phyloP scores from a whole-genome alignment of 2,797 vertebrate genomes.

The Myiotriccus ornatus region DNA sequence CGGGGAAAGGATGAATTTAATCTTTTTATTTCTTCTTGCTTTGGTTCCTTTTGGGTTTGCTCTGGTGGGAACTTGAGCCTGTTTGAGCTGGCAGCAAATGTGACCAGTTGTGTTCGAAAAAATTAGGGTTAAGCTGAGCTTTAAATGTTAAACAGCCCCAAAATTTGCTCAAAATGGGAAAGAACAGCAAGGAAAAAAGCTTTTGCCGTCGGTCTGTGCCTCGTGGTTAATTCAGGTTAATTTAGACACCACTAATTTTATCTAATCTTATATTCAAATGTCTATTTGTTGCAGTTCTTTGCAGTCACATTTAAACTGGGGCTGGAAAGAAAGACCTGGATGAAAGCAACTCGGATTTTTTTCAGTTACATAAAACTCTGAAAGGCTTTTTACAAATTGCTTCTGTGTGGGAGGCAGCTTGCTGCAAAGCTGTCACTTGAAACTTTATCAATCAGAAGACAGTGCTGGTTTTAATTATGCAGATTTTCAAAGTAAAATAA shows the following conservation, averaged over 20 bases:
- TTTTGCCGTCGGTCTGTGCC: not conserved
- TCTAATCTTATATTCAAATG: not conserved
- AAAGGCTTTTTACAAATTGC: slow-evolving; percentile 48
- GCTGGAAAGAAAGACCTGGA: slow-evolving; percentile 42
- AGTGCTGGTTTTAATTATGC: slow-evolving; percentile 69
- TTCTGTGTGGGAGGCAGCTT: slow-evolving; percentile 57
- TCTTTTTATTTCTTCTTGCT: not conserved
- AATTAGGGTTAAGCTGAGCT: not conserved
- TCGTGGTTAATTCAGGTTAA: not conserved
- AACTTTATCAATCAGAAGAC: slow-evolving; percentile 65
- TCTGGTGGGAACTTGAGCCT: fast-evolving
- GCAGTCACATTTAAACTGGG: not conserved
- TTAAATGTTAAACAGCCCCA: not conserved
- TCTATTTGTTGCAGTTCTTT: slow-evolving; percentile 4
- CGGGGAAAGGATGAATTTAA: not conserved
- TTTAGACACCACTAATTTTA: not conserved
- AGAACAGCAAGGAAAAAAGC: not conserved
- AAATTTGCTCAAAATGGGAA: not conserved
- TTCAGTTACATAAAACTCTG: slow-evolving; percentile 69
- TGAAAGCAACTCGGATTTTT: slow-evolving; percentile 35
- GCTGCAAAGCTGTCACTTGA: slow-evolving; percentile 69
- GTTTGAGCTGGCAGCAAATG: not conserved
- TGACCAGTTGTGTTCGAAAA: not conserved
- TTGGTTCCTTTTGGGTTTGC: not conserved
- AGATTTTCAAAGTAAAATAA: slow-evolving; percentile 58